Base-by-base conservation (phyloP, 2,797 vertebrate genomes). In the Danio jaintianensis region DNA sequence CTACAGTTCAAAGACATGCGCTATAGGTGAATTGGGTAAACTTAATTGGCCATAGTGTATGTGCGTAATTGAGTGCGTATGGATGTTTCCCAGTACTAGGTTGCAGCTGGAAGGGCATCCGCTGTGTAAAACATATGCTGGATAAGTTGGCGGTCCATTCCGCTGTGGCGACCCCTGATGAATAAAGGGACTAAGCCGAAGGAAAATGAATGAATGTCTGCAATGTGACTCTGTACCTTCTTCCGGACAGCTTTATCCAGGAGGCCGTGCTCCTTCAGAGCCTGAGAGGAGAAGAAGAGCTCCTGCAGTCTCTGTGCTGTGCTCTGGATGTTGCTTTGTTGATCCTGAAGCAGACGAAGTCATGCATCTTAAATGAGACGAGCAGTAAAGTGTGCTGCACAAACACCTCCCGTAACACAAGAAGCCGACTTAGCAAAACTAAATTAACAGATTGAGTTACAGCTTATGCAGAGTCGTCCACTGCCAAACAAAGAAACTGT, bases 301-400 rank as follows among this genome's bases (percentile, higher is more conserved):
- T 89, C 72, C 40, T 92, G 90, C 18, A 90, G 78, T 18, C 84
- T 86, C 18, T 85, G 83, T 12, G 87, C 82, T n/a, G 63, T 64
- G 47, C 40, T 73, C 59, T 73, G 85, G 13, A 48, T 36, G 45
- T 42, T 83, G 62, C 71, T 77, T 69, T 83, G 82, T 55, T 63
- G 62, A 55, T 75, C 78, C 87, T 89, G 73, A 67, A 84, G 29
- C 29, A 29, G 75, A 79, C 84, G 75, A 80, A 75, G 67, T 16
- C 53, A 78, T 79, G 13, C 59, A 79, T 82, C 56, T 84, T 75
- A 20, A 76, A 42, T 71, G 40, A 82, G 40, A 62, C 4, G 67
- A 75, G 20, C 18, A 75, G 58, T 42, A 66, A 47, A 38, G 81
- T 63, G 47, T 66, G n/a, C 61, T 18, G 42, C 64, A 73, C 59